Conservation (phyloP, 1,140 invertebrate species). For the Ostrea denselamellosa region DNA sequence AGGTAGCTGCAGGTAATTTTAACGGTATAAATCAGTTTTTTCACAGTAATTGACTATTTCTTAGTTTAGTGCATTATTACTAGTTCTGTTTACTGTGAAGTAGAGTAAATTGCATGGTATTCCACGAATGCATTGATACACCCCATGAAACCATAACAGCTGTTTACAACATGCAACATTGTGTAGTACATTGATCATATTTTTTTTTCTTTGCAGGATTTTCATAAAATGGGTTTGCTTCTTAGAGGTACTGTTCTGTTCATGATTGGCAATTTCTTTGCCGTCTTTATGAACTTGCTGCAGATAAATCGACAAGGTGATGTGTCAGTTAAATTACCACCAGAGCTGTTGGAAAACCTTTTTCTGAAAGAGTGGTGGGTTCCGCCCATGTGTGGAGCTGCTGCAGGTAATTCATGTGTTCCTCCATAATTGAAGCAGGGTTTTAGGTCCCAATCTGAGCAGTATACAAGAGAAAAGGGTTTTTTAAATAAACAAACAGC, state of each 20-base stretch:
- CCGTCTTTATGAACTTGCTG: conserved; percentile 76
- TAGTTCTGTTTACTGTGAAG: not conserved
- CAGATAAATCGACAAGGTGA: conserved; percentile 71
- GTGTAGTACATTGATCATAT: too few relatives aligned
- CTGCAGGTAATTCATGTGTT: conserved; percentile 69
- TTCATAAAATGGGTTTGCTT: conserved; percentile 47
- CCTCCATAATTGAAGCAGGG: too few relatives aligned
- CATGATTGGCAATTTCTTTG: conserved; percentile 76
- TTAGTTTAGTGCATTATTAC: not conserved
- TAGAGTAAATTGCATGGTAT: too few relatives aligned
- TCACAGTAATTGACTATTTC: not conserved
- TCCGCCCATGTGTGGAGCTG: conserved; percentile 75
- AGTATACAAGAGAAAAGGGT: too few relatives aligned
- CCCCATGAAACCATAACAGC: not conserved
- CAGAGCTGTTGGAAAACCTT: conserved; percentile 50
- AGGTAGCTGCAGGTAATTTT: not conserved
- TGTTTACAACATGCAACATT: not conserved
- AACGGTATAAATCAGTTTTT: not conserved
- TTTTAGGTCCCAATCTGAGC: too few relatives aligned
- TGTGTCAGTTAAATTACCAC: conserved; percentile 52
- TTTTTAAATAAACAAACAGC: too few relatives aligned
- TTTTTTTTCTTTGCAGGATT: not conserved
- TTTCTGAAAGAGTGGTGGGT: conserved; percentile 76
- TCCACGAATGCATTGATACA: too few relatives aligned
- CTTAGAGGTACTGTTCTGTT: conserved; percentile 73